Conservation (phyloP, 2,888 invertebrate species). For the Muschampia plurimacula region DNA sequence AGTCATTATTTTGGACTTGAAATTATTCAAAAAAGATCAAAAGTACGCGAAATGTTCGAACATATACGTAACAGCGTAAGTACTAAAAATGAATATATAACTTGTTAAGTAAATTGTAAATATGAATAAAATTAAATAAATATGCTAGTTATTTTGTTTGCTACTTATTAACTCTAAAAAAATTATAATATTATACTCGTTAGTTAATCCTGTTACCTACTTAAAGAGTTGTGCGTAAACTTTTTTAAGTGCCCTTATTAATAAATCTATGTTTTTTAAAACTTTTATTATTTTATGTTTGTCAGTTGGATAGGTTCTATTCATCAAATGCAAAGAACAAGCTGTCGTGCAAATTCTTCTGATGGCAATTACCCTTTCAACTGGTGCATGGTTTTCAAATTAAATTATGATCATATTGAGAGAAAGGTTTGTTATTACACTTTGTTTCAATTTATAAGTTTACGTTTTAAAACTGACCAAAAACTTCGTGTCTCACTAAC, state of each 20-base stretch:
- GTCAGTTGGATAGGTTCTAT: slow-evolving; percentile 89
- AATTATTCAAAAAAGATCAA: slow-evolving; percentile 5
- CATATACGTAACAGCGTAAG: slow-evolving; percentile 34
- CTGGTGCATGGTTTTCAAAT: slow-evolving; percentile 94
- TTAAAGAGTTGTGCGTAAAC: too few relatives aligned
- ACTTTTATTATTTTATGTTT: background rate
- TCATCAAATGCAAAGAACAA: slow-evolving; percentile 88
- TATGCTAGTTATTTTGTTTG: too few relatives aligned
- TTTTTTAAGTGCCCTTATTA: too few relatives aligned
- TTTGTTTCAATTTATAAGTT: background rate
- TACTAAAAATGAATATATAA: background rate
- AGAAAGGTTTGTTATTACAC: slow-evolving; percentile 82
- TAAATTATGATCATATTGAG: slow-evolving; percentile 91
- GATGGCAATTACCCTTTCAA: slow-evolving; percentile 91
- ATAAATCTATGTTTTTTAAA: too few relatives aligned
- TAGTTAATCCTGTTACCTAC: too few relatives aligned
- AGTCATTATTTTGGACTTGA: slow-evolving; percentile 84
- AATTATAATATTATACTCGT: too few relatives aligned
- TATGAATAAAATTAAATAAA: too few relatives aligned
- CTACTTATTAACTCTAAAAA: too few relatives aligned
- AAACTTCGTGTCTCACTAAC: too few relatives aligned
- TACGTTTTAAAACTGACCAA: background rate
- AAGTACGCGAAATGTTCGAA: background rate
- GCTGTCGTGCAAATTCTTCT: background rate
- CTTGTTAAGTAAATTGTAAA: too few relatives aligned